Base-by-base conservation (phyloP, 2,113 vertebrate genomes). In the Leucopsar rothschildi region DNA sequence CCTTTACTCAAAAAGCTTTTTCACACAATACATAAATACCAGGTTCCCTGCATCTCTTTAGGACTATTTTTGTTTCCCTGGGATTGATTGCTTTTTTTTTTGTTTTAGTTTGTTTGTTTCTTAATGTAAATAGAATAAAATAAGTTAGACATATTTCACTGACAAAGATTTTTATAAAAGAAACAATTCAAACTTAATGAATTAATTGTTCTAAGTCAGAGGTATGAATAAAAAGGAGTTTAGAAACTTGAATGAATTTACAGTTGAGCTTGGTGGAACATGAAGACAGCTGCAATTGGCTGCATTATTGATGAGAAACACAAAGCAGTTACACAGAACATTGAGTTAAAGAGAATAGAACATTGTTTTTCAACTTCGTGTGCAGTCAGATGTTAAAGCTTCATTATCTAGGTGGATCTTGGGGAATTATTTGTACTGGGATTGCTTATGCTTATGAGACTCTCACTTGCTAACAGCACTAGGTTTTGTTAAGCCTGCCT, bases 271-370 rank as follows among this genome's bases (percentile, higher is more conserved):
- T 64, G 19, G 44, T 83, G 55, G 50, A 72, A 88, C 23, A 31
- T 5, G 11, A 86, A 60, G 56, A 27, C 65, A 86, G 35, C 35
- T 86, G 27, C 33, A 76, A 60, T 5, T n/a, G 49, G 28, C 23
- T 88, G 33, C 19, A 60, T 88, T 91, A 86, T 60, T 77, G 35
- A 83, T 69, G 39, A 50, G 37, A 53, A 91, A 92, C 50, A 71
- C 23, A 76, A 83, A 80, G 16, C 49, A 83, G 28, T 76, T 86
- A 89, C 31, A 76, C 29, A 83, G 40, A 94, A 83, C 37, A 47
- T 2, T 42, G 21, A 65, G 10, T 40, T 63, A 35, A 78, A 88
- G 22, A 42, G 57, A 82, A 59, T 10, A 75, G n/a, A 69, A 70
- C 75, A 65, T 64, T 78, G 37, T 8, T 88, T 90, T 90, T 82